These are phyloP conservation scores for Esox lucius DNA, from an alignment of 2,797 vertebrate genomes.

Conservation along the genomic window DNA sequence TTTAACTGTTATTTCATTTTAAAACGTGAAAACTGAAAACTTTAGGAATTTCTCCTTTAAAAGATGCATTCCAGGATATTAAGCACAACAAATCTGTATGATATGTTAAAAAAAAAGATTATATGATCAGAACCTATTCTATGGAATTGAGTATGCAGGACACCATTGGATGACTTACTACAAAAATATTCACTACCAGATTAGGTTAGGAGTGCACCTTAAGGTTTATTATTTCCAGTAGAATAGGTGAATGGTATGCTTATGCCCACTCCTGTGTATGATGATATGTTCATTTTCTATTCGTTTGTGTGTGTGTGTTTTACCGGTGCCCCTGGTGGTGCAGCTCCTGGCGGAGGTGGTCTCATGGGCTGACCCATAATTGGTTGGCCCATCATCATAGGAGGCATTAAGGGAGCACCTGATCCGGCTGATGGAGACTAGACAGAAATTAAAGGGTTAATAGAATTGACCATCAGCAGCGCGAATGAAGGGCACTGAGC, in stretches of 20 bases:
- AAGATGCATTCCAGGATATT: too few species aligned
- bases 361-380: constrained; percentile 96
- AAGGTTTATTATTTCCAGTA: too few species aligned
- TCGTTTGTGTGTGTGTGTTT: constrained; percentile 20
- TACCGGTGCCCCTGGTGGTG: constrained; percentile 87
- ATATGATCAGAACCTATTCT: too few species aligned
- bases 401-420: constrained; percentile 89
- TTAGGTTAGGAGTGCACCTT: too few species aligned
- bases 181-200: too few species aligned
- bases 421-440: constrained; percentile 85
- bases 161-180: too few species aligned
- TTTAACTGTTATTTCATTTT: neutral
- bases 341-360: constrained; percentile 83
- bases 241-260: neutral
- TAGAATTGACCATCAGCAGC: neutral
- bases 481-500: neutral
- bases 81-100: too few species aligned
- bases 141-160: too few species aligned
- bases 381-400: constrained; percentile 91
- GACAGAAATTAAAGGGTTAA: constrained; percentile 10
- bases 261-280: neutral
- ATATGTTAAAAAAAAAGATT: too few species aligned
- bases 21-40: too few species aligned
- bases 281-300: neutral
- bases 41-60: too few species aligned